phyloP scores from a whole-genome alignment of 2,113 vertebrate genomes.

The Leptocoma aspasia region DNA sequence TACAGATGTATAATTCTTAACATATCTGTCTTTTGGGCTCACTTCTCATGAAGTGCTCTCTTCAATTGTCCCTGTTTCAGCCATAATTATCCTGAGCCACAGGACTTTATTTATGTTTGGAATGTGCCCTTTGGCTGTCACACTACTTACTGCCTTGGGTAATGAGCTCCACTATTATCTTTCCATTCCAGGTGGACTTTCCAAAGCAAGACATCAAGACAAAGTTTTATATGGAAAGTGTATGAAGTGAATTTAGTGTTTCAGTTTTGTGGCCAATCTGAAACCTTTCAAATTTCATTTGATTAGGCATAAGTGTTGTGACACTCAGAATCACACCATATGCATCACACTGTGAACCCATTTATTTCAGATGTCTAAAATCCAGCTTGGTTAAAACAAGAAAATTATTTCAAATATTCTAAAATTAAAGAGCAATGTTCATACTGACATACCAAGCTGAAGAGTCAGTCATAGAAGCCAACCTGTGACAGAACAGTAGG shows the following conservation, averaged over 20 bases:
- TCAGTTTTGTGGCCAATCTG: background rate
- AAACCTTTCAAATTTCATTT: background rate
- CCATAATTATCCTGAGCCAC: background rate
- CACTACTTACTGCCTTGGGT: background rate
- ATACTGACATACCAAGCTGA: background rate
- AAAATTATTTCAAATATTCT: background rate
- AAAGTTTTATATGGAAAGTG: background rate
- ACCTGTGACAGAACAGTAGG: background rate
- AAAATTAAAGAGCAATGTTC: background rate
- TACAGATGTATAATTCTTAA: background rate
- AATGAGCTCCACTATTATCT: background rate
- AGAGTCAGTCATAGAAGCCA: background rate
- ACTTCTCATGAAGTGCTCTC: background rate
- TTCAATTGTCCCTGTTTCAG: background rate
- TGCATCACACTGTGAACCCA: background rate
- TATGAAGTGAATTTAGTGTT: background rate
- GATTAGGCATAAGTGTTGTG: background rate
- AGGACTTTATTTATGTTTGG: background rate
- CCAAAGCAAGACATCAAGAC: background rate
- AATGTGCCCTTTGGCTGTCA: background rate
- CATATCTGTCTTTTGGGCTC: background rate
- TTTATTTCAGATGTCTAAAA: background rate
- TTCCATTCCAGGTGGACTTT: background rate
- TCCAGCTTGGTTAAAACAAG: background rate
- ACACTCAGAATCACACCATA: background rate